phyloP scores from a whole-genome alignment of 1,140 invertebrate species.

The Drosophila watanabei region DNA sequence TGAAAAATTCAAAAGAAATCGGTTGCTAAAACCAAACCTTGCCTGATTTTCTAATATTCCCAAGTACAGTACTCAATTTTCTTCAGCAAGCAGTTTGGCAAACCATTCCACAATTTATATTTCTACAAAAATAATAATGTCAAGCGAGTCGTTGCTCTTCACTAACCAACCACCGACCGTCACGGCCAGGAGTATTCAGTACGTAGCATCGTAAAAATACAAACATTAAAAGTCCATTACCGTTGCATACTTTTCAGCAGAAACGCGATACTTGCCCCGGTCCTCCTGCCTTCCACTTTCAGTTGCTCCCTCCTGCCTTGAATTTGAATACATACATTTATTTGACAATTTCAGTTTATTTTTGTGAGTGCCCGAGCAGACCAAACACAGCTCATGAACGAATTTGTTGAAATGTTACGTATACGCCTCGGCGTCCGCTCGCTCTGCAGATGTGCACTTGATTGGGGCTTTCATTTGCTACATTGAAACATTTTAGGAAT shows the following conservation, averaged over 20 bases:
- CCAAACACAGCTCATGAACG: constrained; percentile 35
- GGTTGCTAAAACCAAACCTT: not conserved
- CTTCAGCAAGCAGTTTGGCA: not conserved
- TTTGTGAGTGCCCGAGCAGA: constrained; percentile 37
- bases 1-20: no score
- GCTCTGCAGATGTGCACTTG: constrained; percentile 7
- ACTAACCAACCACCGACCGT: constrained; percentile 7
- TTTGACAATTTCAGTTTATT: constrained; percentile 56
- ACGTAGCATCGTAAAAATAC: constrained; percentile 43
- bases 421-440: constrained; percentile 41
- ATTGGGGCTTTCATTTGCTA: not conserved
- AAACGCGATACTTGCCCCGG: constrained; percentile 34
- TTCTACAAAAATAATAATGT: constrained; percentile 41
- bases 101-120: constrained; percentile 8
- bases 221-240: constrained; percentile 78
- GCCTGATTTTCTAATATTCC: not conserved
- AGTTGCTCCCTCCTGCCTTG: not conserved
- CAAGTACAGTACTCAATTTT: not conserved
- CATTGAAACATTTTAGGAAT: constrained; percentile 6
- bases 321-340: constrained; percentile 70
- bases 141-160: constrained; percentile 25
- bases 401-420: constrained; percentile 60
- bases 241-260: constrained; percentile 60
- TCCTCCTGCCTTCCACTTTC: not conserved
- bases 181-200: constrained; percentile 4